Evolutionary conservation across 2,888 invertebrate species (phyloP).

Genomic region (Encarsia formosa): DNA sequence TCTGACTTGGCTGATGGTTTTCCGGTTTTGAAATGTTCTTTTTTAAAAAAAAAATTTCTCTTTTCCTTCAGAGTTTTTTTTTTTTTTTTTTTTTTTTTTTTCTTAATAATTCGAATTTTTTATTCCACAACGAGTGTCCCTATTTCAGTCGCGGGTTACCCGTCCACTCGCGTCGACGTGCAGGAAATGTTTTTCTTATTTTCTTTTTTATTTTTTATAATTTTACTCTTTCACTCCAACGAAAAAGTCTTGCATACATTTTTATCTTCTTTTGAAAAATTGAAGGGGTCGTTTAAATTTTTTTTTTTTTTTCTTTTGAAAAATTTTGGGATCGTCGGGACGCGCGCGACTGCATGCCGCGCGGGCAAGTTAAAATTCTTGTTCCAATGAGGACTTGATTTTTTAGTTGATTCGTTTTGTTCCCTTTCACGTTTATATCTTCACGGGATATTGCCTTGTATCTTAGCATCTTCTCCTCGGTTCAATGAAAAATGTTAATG

Average conservation of each 20-base stretch:
- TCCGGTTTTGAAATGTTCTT: conserved; percentile 20
- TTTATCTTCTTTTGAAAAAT: conserved; percentile 20
- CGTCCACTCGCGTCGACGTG: conserved; percentile 46
- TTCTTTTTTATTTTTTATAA: conserved; percentile 23
- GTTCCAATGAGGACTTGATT: too few species aligned
- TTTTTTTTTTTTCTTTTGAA: too few species aligned
- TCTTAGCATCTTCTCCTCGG: not conserved
- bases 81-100: too few species aligned
- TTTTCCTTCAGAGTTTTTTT: too few species aligned
- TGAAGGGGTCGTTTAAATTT: conserved; percentile 26
- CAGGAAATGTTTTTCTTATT: conserved; percentile 49
- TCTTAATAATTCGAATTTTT: conserved; percentile 3
- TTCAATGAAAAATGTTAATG: not conserved
- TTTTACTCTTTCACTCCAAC: conserved; percentile 29
- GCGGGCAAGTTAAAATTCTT: conserved; percentile 28
- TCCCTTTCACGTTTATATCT: not conserved
- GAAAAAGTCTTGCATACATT: too few species aligned
- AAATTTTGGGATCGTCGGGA: conserved; percentile 28
- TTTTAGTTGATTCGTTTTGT: too few species aligned
- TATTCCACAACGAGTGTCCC: conserved; percentile 32
- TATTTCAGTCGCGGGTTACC: conserved; percentile 38
- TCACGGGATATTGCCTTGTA: too few species aligned
- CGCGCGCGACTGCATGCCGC: conserved; percentile 29
- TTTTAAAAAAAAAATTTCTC: too few species aligned
- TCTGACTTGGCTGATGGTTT: conserved; percentile 26